phyloP scores from a whole-genome alignment of 2,113 vertebrate genomes.

The Mustelus asterias region DNA sequence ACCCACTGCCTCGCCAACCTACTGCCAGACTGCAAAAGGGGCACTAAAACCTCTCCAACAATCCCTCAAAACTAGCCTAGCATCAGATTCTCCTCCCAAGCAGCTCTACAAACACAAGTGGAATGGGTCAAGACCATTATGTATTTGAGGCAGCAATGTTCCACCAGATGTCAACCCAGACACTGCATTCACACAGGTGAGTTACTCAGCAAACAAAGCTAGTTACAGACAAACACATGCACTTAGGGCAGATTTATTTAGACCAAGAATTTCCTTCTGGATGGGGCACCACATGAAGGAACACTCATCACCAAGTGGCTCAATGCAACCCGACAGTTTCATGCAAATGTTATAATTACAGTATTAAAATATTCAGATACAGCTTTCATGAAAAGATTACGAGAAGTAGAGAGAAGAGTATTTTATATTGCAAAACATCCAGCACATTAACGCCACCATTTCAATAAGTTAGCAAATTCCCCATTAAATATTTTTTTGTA shows the following conservation, averaged over 20 bases:
- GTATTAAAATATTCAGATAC: neutral
- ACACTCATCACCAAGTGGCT: neutral
- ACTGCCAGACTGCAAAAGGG: neutral
- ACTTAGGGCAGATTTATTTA: neutral
- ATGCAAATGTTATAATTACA: neutral
- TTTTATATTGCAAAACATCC: neutral
- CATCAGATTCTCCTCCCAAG: neutral
- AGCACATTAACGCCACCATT: neutral
- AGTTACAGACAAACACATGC: neutral
- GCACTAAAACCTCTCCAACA: neutral
- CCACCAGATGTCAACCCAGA: neutral
- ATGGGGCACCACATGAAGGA: neutral
- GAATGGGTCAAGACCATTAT: neutral
- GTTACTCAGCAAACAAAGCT: neutral
- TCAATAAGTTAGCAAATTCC: slow-evolving; percentile 10
- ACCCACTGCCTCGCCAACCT: neutral
- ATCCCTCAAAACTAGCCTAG: neutral
- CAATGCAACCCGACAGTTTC: neutral
- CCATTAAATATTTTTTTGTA: slow-evolving; percentile 19
- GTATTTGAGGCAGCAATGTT: no score
- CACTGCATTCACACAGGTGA: neutral
- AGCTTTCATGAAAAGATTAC: neutral
- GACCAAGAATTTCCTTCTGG: neutral
- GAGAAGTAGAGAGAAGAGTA: neutral
- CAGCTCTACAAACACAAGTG: neutral